Evolutionary conservation across 2,797 vertebrate genomes (phyloP).

Genomic region (Danio aesculapii): DNA sequence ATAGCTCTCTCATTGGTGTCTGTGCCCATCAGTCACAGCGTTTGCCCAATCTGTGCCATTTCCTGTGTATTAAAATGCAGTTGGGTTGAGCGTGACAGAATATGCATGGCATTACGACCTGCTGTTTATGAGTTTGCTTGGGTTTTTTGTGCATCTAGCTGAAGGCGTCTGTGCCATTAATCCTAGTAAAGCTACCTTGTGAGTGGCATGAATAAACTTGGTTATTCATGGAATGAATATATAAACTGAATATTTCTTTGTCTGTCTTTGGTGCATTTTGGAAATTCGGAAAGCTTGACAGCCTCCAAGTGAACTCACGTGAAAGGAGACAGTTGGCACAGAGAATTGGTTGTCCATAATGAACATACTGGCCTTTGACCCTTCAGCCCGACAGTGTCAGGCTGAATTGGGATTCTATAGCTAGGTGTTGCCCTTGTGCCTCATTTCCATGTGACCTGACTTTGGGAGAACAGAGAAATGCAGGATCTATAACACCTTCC

Average conservation of each 20-base stretch:
- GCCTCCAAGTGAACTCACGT: conserved; percentile 28
- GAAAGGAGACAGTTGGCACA: conserved; percentile 27
- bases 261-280: conserved; percentile 9
- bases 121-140: conserved; percentile 43
- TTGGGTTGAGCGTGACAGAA: conserved; percentile 46
- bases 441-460: conserved; percentile 64
- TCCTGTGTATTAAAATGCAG: conserved; percentile 48
- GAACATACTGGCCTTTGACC: conserved; percentile 55
- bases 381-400: conserved; percentile 50
- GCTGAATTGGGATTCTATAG: conserved; percentile 59
- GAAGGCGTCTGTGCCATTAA: conserved; percentile 21
- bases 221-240: conserved; percentile 35
- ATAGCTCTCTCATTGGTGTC: conserved; percentile 43
- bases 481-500: conserved; percentile 74
- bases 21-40: conserved; percentile 41
- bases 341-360: conserved; percentile 42
- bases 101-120: conserved; percentile 57
- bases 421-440: conserved; percentile 44
- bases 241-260: conserved; percentile 4
- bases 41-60: conserved; percentile 43
- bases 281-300: conserved; percentile 17
- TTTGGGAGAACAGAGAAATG: conserved; percentile 69
- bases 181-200: conserved; percentile 38
- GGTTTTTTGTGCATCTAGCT: conserved; percentile 26
- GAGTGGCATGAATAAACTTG: conserved; percentile 35